Evolutionary conservation across 2,888 invertebrate genomes (phyloP).

Genomic region (Sympetrum striolatum): DNA sequence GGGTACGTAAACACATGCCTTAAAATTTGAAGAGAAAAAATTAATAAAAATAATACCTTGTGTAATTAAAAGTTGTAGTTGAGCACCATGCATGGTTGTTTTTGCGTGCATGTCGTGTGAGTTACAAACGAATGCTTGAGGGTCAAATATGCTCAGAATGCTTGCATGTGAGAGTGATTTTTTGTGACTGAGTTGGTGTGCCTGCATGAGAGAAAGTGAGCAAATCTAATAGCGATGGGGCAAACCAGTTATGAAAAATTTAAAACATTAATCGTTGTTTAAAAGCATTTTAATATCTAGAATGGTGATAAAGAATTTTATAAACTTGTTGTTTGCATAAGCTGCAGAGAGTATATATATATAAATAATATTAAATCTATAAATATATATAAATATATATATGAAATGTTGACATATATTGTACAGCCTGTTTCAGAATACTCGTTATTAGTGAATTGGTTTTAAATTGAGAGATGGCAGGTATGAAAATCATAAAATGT

Average conservation of each 20-base stretch:
- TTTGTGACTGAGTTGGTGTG: constrained; percentile 15
- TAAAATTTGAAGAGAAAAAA: constrained; percentile 36
- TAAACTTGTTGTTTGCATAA: constrained; percentile 42
- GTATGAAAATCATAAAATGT: constrained; percentile 36
- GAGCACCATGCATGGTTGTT: constrained; percentile 32
- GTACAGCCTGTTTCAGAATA: constrained; percentile 43
- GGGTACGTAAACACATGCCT: constrained; percentile 41
- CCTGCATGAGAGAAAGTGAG: constrained; percentile 9
- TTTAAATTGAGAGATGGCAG: constrained; percentile 40
- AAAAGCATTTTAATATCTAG: constrained; percentile 43
- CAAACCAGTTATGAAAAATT: constrained; percentile 31
- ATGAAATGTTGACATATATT: constrained; percentile 43
- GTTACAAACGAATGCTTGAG: not conserved
- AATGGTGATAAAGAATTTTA: constrained; percentile 42
- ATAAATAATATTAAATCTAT: constrained; percentile 36
- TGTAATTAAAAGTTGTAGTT: constrained; percentile 33
- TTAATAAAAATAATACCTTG: constrained; percentile 35
- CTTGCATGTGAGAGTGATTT: constrained; percentile 36
- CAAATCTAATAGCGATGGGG: constrained; percentile 32
- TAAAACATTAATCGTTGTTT: constrained; percentile 43
- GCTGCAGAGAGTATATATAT: constrained; percentile 39
- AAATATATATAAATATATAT: constrained; percentile 41
- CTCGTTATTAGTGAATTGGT: constrained; percentile 42
- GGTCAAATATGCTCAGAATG: constrained; percentile 20
- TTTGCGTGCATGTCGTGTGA: not conserved